Evolutionary conservation across 1,140 invertebrate genomes (phyloP).

Genomic region (Drosophila prosaltans): DNA sequence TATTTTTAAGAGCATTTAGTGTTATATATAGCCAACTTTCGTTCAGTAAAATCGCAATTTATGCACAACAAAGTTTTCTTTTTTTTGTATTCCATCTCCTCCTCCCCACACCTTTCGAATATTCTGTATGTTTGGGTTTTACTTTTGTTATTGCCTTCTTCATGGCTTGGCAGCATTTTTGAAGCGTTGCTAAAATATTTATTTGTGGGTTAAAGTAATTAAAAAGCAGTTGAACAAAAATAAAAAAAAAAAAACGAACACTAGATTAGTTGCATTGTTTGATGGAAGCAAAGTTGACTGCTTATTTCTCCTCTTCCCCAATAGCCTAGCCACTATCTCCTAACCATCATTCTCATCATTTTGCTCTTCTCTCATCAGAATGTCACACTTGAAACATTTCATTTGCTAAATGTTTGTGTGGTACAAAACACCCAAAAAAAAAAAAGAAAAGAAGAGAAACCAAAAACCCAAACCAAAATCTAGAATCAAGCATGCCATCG

Average conservation of each 20-base stretch:
- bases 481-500: background rate
- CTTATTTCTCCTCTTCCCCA: constrained; percentile 27
- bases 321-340: background rate
- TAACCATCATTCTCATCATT: constrained; percentile 4
- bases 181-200: constrained; percentile 72
- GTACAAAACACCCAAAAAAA: background rate
- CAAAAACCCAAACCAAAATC: constrained; percentile 15
- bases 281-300: constrained; percentile 11
- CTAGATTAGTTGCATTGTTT: constrained; percentile 10
- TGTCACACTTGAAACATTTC: constrained; percentile 41
- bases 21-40: constrained; percentile 63
- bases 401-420: constrained; percentile 53
- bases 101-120: too few relatives aligned
- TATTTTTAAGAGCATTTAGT: constrained; percentile 69
- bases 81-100: constrained; percentile 11
- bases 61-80: constrained; percentile 39
- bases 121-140: background rate
- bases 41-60: constrained; percentile 59
- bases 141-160: constrained; percentile 9
- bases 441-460: background rate
- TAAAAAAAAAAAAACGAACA: constrained; percentile 3
- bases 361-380: background rate
- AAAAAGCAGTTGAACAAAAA: constrained; percentile 25
- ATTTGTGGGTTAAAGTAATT: constrained; percentile 51
- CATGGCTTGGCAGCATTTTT: constrained; percentile 41